Base-by-base conservation (phyloP, 2,797 vertebrate genomes). In the Pantherophis alleghaniensis region DNA sequence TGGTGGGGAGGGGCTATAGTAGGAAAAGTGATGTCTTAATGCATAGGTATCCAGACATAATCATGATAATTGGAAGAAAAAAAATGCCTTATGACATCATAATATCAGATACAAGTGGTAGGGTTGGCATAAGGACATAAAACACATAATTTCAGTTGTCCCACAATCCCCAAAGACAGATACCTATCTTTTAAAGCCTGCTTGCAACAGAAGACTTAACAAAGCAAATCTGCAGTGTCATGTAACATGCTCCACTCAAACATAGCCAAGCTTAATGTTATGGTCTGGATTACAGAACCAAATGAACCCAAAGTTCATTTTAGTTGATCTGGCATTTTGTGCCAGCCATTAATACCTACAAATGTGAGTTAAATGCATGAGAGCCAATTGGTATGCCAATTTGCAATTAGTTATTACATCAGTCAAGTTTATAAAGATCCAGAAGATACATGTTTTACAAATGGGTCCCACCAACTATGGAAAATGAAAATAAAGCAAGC, bases 401-500 rank as follows among this genome's bases (percentile, higher is more conserved):
- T 55, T 86, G 42, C 28, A 63, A 37, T 13, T 42, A 37, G 5
- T 63, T 55, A 55, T 61, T 47, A 24, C 28, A 86, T 47, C 51
- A 59, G 26, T 42, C 22, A 37, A 61, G 22, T 24, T 22, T 59
- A 86, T 90, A 86, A 63, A 61, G 37, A 86, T 51, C 47, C 59
- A 47, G n/a, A 11, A 7, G 9, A 90, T 92, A 86, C 86, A 92
- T 63, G 55, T 9, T 90, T 90, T 61, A 90, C 20, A 53, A 22
- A 18, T 86, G 59, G 57, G 3, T 63, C 14, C 37, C 32, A 4
- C 53, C 22, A 86, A 53, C 22, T 10, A 28, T 53, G 14, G 13
- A 92, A 86, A 92, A 89, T 28, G n/a, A 26, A 83, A 92, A 53
- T 90, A 90, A 86, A 89, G 18, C 26, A 53, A 60, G 53, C 55